Evolutionary conservation across 2,113 vertebrate genomes (phyloP).

Genomic region (Corynorhinus townsendii): DNA sequence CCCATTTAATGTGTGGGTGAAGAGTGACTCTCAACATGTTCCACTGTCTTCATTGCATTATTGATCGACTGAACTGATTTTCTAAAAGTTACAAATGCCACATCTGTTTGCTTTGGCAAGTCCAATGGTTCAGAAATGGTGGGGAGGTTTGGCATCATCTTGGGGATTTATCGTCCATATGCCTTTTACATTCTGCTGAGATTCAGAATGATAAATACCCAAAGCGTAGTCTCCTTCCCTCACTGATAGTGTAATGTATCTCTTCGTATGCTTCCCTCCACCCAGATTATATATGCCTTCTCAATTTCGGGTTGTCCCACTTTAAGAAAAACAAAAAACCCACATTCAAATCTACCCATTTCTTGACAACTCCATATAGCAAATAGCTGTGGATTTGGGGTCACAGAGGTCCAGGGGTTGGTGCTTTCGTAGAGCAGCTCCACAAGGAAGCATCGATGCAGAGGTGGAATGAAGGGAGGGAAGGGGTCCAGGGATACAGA

Average conservation of each 20-base stretch:
- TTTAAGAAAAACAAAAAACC: not conserved
- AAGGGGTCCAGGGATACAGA: rapidly evolving
- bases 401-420: not conserved
- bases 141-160: not conserved
- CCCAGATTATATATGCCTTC: not conserved
- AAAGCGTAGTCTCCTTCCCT: not conserved
- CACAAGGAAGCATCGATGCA: rapidly evolving
- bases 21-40: not conserved
- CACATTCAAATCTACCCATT: not conserved
- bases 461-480: not conserved
- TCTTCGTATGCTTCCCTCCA: not conserved
- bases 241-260: not conserved
- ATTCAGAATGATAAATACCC: not conserved
- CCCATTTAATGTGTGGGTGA: not conserved
- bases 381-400: not conserved
- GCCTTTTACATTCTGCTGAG: not conserved
- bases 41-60: not conserved
- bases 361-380: not conserved
- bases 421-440: not conserved
- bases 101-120: not conserved
- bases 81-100: not conserved
- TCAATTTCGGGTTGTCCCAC: not conserved
- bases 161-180: rapidly evolving
- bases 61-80: not conserved
- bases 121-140: too few relatives aligned